These are phyloP conservation scores for Rhamphomyia laevipes DNA, from an alignment of 2,888 invertebrate species.

Conservation along the genomic window DNA sequence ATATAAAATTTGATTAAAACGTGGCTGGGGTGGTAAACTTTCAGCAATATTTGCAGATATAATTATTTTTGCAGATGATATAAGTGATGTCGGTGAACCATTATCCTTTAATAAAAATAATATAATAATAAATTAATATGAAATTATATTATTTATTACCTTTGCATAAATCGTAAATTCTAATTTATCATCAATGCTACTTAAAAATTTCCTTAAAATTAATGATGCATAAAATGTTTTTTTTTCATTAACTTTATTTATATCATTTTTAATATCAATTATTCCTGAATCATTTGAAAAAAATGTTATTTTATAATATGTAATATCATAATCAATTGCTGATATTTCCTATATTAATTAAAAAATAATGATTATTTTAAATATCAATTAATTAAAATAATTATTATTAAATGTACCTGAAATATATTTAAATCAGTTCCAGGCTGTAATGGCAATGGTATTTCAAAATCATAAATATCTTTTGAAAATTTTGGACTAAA, in stretches of 20 bases:
- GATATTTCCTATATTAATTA: conserved; percentile 15
- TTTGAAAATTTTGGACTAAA: conserved; percentile 19
- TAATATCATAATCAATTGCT: conserved; percentile 21
- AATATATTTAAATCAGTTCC: conserved; percentile 20
- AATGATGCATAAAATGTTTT: conserved; percentile 19
- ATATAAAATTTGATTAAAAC: conserved; percentile 11
- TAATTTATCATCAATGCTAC: conserved; percentile 15
- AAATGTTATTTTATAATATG: conserved; percentile 19
- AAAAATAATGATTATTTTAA: neutral
- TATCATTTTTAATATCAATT: conserved; percentile 11
- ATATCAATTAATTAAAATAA: too few relatives aligned
- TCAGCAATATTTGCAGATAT: conserved; percentile 15
- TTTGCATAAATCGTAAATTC: conserved; percentile 21
- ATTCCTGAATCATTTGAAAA: conserved; percentile 16
- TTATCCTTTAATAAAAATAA: conserved; percentile 14
- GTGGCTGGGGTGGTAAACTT: conserved; percentile 16
- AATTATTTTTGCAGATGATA: conserved; percentile 14
- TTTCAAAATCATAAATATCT: conserved; percentile 16
- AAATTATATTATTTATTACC: conserved; percentile 11
- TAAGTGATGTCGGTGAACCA: conserved; percentile 14
- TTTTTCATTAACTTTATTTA: conserved; percentile 11
- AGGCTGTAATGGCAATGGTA: conserved; percentile 22
- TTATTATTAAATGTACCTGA: conserved; percentile 8
- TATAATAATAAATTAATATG: neutral
- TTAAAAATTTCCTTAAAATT: conserved; percentile 15